Base-by-base conservation (phyloP, 2,888 invertebrate genomes). In the Polia nebulosa region DNA sequence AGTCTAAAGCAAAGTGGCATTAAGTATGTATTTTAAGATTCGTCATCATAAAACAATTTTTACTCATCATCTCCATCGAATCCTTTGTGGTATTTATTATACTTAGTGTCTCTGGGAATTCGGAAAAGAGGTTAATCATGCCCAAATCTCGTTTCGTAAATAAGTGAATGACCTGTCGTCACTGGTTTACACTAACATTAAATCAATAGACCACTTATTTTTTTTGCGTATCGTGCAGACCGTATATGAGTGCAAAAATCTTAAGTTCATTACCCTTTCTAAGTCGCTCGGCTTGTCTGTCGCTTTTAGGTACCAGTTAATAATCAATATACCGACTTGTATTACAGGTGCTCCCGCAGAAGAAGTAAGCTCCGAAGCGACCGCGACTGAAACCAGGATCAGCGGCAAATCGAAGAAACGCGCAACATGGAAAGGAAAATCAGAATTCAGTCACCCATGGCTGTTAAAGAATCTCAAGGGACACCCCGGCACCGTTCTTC, bases 391-490 rank as follows among this genome's bases (percentile, higher is more conserved):
- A 76, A 86, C 82, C 65, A 90, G 92, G 20, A 72, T 90, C 1
- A 86, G 87, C 75, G 95, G 94, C 69, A 96, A 96, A 89, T 89
- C 75, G 74, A 96, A 96, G 88, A 96, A 96, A 88, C 91, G 95
- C 36, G 83, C 94, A 62, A 90, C 91, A 87, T 93, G 96, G 95
- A 93, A 95, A 90, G 89, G 92, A 78, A 92, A 97, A 94, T 90
- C 95, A 82, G 92, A 95, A 80, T 91, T 97, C 96, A 93, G 91
- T 72, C 98, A 98, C 89, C 96, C 97, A n/a, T 98, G 98, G 98
- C 96, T 98, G 77, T 94, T 97, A 36, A 97, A 97, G 76, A 97
- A 97, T 64, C 96, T 99, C 82, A 98, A 98, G 92, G 98, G 98
- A 17, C 98, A 99, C 91, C 97, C 97, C 1, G 97, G 97, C 36